Evolutionary conservation across 2,888 invertebrate genomes (phyloP).

Genomic region (Aspidiotus destructor): DNA sequence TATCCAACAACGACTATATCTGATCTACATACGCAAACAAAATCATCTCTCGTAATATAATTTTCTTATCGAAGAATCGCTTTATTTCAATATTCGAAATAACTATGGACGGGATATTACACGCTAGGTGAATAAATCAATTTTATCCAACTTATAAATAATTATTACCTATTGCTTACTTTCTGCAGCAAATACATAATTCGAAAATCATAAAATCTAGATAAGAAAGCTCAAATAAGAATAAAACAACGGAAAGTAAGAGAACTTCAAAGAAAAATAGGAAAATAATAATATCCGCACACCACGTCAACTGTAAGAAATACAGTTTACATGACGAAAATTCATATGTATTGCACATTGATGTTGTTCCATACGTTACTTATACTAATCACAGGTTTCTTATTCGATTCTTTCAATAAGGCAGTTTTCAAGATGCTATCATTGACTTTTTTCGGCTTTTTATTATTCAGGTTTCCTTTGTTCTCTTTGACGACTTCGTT

Average conservation of each 20-base stretch:
- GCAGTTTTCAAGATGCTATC: constrained; percentile 9
- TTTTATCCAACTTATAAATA: too few relatives aligned
- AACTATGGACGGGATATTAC: too few relatives aligned
- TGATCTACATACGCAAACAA: constrained; percentile 30
- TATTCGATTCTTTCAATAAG: background rate
- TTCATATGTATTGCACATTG: constrained; percentile 3
- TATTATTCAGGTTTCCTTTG: background rate
- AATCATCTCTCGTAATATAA: constrained; percentile 15
- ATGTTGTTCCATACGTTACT: constrained; percentile 10
- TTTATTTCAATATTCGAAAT: too few relatives aligned
- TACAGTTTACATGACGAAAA: background rate
- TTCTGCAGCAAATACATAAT: too few relatives aligned
- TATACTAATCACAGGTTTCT: constrained; percentile 5
- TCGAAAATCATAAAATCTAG: too few relatives aligned
- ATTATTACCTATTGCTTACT: too few relatives aligned
- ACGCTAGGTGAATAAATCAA: too few relatives aligned
- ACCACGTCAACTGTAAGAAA: background rate
- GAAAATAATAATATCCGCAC: too few relatives aligned
- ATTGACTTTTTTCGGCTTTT: background rate
- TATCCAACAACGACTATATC: constrained; percentile 57
- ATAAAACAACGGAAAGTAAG: too few relatives aligned
- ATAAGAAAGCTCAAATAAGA: too few relatives aligned
- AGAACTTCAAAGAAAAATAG: too few relatives aligned
- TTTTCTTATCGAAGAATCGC: background rate
- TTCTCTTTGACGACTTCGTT: background rate